Evolutionary conservation across 2,888 invertebrate genomes (phyloP).

Genomic region (Leptopilina drosophilae): DNA sequence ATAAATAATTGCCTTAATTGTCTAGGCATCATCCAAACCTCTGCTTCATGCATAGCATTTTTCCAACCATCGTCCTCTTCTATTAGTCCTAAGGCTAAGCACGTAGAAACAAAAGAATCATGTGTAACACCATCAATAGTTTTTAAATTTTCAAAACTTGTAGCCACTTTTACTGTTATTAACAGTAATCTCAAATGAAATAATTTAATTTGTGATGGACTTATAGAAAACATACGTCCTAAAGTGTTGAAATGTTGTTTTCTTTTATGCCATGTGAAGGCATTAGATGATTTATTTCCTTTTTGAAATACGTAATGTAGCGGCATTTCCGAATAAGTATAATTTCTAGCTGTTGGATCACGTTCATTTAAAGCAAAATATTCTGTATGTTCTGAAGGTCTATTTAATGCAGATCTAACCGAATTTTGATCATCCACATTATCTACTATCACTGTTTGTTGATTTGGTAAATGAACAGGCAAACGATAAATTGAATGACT

Average conservation of each 20-base stretch:
- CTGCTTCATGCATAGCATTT: constrained; percentile 47
- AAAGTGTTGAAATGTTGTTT: constrained; percentile 4
- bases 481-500: constrained; percentile 51
- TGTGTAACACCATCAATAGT: constrained; percentile 60
- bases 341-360: constrained; percentile 2
- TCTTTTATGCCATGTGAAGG: constrained; percentile 2
- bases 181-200: constrained; percentile 63
- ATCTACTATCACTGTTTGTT: background rate
- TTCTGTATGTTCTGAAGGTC: constrained; percentile 1
- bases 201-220: constrained; percentile 49
- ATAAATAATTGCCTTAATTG: constrained; percentile 65
- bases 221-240: constrained; percentile 11
- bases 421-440: background rate
- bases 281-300: background rate
- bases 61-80: constrained; percentile 44
- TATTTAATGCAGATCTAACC: background rate
- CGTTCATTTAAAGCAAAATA: constrained; percentile 22
- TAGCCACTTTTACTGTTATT: constrained; percentile 55
- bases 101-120: constrained; percentile 49
- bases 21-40: constrained; percentile 55
- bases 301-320: constrained; percentile 1
- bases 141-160: constrained; percentile 57
- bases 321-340: constrained; percentile 20
- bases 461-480: constrained; percentile 68
- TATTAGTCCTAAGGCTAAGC: constrained; percentile 20